Percentiles rank a stretch among this genome's conserved stretches.
phyloP scores from a whole-genome alignment of 2,797 vertebrate species.

The Microctenopoma stevenorrisi region DNA sequence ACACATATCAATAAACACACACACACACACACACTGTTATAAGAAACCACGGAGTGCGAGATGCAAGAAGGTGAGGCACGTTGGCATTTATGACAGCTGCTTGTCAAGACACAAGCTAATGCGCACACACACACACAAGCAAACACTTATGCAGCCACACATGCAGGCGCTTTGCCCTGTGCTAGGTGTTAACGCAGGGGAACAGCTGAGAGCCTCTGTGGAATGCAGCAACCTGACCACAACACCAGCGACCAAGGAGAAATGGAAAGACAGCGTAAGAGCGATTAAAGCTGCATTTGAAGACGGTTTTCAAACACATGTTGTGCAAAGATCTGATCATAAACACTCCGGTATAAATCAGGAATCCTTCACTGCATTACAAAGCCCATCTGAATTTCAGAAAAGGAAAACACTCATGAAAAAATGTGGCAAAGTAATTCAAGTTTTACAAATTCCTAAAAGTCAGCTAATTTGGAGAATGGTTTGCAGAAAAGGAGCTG shows the following conservation, averaged over 20 bases:
- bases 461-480: constrained; percentile 36
- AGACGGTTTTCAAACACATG: neutral
- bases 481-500: constrained; percentile 22
- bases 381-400: neutral
- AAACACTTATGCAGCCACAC: constrained; percentile 30
- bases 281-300: neutral
- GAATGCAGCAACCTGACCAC: constrained; percentile 59
- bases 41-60: constrained; percentile 49
- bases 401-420: too few relatives aligned
- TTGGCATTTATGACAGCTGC: constrained; percentile 79
- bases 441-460: constrained; percentile 13
- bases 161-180: constrained; percentile 24
- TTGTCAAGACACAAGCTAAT: constrained; percentile 57
- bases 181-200: constrained; percentile 72
- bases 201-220: constrained; percentile 75
- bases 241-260: constrained; percentile 40
- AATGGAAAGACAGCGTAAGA: constrained; percentile 7
- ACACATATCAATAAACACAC: constrained; percentile 4
- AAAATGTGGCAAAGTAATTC: constrained; percentile 3
- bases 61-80: constrained; percentile 64
- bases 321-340: constrained; percentile 1
- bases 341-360: constrained; percentile 11
- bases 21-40: constrained; percentile 24
- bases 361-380: neutral
- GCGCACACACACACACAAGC: neutral